Base-by-base conservation (phyloP, 2,113 vertebrate genomes). In the Odontophorus gujanensis region DNA sequence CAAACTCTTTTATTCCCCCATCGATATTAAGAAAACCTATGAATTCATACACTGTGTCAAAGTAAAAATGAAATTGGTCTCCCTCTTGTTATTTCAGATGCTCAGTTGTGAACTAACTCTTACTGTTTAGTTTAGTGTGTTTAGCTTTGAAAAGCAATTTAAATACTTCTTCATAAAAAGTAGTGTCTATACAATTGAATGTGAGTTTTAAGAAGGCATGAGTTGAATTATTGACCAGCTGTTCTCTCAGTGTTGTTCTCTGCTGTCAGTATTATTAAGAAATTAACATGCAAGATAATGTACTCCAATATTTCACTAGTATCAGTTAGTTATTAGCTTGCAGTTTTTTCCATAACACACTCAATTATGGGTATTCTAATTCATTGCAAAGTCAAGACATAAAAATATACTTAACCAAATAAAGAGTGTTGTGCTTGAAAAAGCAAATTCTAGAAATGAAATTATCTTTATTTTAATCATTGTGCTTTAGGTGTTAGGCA, bases 371-470 rank as follows among this genome's bases (percentile, higher is more conserved):
- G 22, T 43, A 13, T 57, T 65, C 18, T 93, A 80, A 90, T 51
- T 95, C 66, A 50, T 69, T 91, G 55, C 82, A 43, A 91, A 48
- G 66, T 79, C 81, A 93, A 85, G 73, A 66, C 79, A 89, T 92
- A 92, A 58, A 83, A 83, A 95, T 94, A 85, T 81, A 81, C 43
- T 83, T 92, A 86, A 69, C n/a, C 15, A 62, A 30, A 26, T 87
- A 81, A 91, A 86, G 68, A 51, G 76, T 88, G 19, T 51, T 51
- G 2, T 63, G 45, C 91, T 96, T 62, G n/a, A 81, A 91, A 48
- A 32, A 77, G 38, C 20, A 48, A 81, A 43, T 22, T 53, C 84
- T 66, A 76, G 81, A 90, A 91, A 61, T 43, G 55, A 47, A 79
- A 42, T 30, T 73, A 43, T 24, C 74, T 9, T 28, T 6, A 13